Evolutionary conservation across 2,797 vertebrate genomes (phyloP), one percentile per base, ranked within the genome.

Genomic region (Cirrhinus molitorella): DNA sequence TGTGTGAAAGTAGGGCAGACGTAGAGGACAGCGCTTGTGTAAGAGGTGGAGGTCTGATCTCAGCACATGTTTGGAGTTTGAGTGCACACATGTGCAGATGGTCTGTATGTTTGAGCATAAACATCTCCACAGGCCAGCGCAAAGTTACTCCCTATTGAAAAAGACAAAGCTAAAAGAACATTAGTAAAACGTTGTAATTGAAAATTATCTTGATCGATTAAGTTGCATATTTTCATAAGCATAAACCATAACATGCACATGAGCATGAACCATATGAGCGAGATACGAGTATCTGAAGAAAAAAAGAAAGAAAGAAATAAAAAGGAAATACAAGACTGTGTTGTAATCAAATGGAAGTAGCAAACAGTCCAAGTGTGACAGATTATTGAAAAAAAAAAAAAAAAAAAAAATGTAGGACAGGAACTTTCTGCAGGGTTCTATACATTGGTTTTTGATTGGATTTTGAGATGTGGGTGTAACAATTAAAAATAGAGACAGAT

Each of bases 1-100:
- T 93, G 90, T 90, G 79, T 85, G 86, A 86, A 92, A 92, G 85
- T 83, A 86, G 84, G 85, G 75, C 67, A 90, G 87, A 67, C 31
- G 25, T 90, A 87, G 85, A 90, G 86, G 78, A 77, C 83, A 40
- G 80, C 37, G 45, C 79, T 92, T 93, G 87, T 83, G 91, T 81
- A 94, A 93, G 61, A 84, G 83, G 10, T 37, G 76, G 70, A 37
- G 68, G 85, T 86, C 80, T 89, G 82, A 90, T 88, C 90, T 87
- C 89, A 40, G 43, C 45, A 71, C 88, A 89, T 74, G 19, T 76
- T 85, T 37, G n/a, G 70, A 84, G 70, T 83, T 74, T 85, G 19
- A 83, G 45, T 34, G 23, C 67, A 87, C 84, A 83, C 70, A 73
- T 73, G 73, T 84, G 61, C 25, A 59, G 63, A 66, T 83, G 73